These are phyloP conservation scores for Bibio marci DNA, from an alignment of 2,888 invertebrate genomes.

Conservation along the genomic window DNA sequence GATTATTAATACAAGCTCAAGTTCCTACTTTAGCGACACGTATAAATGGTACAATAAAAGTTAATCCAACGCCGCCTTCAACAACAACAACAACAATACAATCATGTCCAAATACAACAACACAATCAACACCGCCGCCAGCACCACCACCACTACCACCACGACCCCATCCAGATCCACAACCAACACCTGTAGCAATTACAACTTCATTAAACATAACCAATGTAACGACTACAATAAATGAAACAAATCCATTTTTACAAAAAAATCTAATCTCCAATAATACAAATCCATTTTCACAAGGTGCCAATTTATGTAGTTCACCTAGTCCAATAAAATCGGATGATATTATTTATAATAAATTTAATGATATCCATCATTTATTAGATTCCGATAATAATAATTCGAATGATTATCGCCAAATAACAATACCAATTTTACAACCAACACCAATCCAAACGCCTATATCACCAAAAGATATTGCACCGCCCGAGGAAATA, in stretches of 20 bases:
- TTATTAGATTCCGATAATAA: constrained; percentile 42
- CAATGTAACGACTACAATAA: too few relatives aligned
- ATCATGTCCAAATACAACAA: background rate
- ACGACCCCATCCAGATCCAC: constrained; percentile 12
- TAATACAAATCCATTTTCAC: too few relatives aligned
- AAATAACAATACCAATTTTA: constrained; percentile 10
- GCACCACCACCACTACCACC: constrained; percentile 16
- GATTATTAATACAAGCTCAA: constrained; percentile 27
- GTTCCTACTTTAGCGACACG: constrained; percentile 27
- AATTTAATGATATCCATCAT: constrained; percentile 40
- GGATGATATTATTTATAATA: constrained; percentile 19
- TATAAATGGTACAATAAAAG: constrained; percentile 14
- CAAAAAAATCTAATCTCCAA: too few relatives aligned
- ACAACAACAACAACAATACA: background rate
- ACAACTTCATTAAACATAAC: too few relatives aligned
- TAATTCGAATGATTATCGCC: constrained; percentile 2
- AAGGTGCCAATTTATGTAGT: too few relatives aligned
- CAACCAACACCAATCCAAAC: constrained; percentile 15
- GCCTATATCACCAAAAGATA: constrained; percentile 14
- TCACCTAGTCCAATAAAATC: constrained; percentile 18
- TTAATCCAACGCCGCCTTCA: constrained; percentile 7
- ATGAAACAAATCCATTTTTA: too few relatives aligned
- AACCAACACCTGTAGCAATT: too few relatives aligned
- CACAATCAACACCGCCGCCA: constrained; percentile 4
- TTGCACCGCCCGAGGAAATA: constrained; percentile 23